These are phyloP conservation scores for Ariolimax columbianus DNA, from an alignment of 2,888 invertebrate species.

Conservation along the genomic window DNA sequence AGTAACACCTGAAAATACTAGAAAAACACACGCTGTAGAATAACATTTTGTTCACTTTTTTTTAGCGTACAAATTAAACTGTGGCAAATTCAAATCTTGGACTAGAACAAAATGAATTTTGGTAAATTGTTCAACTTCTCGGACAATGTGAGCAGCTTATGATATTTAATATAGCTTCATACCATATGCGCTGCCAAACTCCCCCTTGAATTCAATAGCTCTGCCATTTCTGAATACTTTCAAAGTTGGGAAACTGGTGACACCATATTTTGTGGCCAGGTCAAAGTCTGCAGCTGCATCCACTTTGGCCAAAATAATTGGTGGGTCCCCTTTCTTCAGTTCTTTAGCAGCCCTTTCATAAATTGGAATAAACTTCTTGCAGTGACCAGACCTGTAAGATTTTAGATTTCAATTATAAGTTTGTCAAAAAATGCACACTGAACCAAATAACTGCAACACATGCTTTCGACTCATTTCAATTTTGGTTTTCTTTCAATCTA, in stretches of 20 bases:
- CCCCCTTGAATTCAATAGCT: conserved; percentile 81
- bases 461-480: no score
- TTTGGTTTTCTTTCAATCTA: no score
- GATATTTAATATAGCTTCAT: conserved; percentile 46
- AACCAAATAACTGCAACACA: no score
- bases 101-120: no score
- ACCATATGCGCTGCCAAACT: conserved; percentile 77
- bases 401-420: background rate
- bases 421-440: no score
- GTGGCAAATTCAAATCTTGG: no score
- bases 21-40: no score
- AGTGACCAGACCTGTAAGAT: conserved; percentile 80
- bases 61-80: no score
- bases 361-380: conserved; percentile 80
- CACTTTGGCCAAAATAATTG: conserved; percentile 81
- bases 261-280: conserved; percentile 79
- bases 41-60: no score
- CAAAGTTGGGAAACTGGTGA: conserved; percentile 82
- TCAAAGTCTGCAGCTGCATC: conserved; percentile 81
- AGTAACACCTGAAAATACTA: no score
- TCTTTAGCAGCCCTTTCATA: conserved; percentile 81
- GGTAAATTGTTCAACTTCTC: no score
- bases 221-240: conserved; percentile 80
- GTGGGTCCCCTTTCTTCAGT: conserved; percentile 75
- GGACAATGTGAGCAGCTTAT: background rate